Conservation (phyloP, 37 sponge, comb jelly and placozoan genomes). For the Amphimedon queenslandica region DNA sequence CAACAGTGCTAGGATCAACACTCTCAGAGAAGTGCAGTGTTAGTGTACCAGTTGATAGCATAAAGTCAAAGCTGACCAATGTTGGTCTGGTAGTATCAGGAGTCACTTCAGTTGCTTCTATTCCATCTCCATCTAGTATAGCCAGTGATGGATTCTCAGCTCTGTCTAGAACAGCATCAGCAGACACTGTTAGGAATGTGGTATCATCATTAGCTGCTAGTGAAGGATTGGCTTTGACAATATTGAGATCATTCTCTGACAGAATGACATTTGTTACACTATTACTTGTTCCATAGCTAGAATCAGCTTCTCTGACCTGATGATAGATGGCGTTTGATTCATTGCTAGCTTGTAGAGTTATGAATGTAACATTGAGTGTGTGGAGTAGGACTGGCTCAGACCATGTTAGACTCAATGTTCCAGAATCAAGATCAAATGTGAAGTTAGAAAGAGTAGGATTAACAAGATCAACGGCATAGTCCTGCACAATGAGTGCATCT, state of each 20-base stretch:
- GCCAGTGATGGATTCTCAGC: conserved; percentile 75
- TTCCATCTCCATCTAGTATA: conserved; percentile 16
- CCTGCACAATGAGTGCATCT: conserved; percentile 34
- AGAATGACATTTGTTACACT: conserved; percentile 32
- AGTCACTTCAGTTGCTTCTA: conserved; percentile 14
- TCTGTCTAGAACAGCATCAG: conserved; percentile 52
- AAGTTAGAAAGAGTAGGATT: conserved; percentile 33
- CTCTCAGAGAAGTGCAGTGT: conserved; percentile 72
- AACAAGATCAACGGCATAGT: conserved; percentile 63
- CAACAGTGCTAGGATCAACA: conserved; percentile 52
- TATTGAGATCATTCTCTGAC: conserved; percentile 55
- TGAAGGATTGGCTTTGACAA: conserved; percentile 41
- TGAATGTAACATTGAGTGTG: conserved; percentile 39
- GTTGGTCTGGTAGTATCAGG: conserved; percentile 61
- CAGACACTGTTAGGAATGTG: conserved; percentile 57
- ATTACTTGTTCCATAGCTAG: conserved; percentile 28
- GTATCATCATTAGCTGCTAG: conserved; percentile 50
- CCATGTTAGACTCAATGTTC: conserved; percentile 59
- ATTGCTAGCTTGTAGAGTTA: conserved; percentile 43
- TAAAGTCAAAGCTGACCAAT: conserved; percentile 59
- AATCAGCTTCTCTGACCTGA: conserved; percentile 34
- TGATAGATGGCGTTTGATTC: conserved; percentile 14
- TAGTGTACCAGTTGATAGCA: conserved; percentile 64
- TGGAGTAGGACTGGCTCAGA: conserved; percentile 49
- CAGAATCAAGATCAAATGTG: conserved; percentile 66